Base-by-base conservation (phyloP, 2,113 vertebrate genomes). In the Eonycteris spelaea region DNA sequence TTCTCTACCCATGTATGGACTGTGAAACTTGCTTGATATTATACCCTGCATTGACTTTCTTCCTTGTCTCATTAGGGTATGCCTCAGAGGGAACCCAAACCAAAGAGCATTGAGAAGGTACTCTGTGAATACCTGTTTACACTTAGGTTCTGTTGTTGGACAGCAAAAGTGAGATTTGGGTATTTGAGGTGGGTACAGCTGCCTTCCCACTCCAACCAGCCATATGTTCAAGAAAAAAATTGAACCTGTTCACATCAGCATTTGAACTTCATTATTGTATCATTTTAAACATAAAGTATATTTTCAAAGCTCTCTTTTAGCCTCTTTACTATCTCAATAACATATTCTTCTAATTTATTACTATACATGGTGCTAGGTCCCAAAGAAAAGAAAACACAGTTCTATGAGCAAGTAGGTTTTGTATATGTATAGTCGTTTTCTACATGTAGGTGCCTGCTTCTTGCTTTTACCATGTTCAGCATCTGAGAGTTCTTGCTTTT, bases 401-500 rank as follows among this genome's bases (percentile, higher is more conserved):
- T 94, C 1, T 67, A 21, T 18, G 19, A 78, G 15, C 84, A 91
- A 94, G 8, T 67, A 78, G 87, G 68, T 61, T 85, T 95, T 74
- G 77, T 30, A 0, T 53, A 80, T 43, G 71, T 40, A 59, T 75
- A 30, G 45, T 95, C 0, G 11, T 95, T 86, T 85, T 79, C 86
- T 85, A 48, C 7, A 0, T 90, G 55, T 28, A 51, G 35, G 16
- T 92, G 33, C 22, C 82, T 86, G 28, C 86, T 90, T 95, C 78
- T 90, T 35, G 12, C 43, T 96, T 96, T 92, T 97, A 57, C 91
- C 53, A 51, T 0, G 0, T 73, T 80, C 79, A 93, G 38, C 73
- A 65, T 96, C 63, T 86, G 88, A 51, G 71, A 38, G n/a, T n/a
- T 97, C 55, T 90, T 93, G 78, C n/a, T 89, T 95, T 71, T 82